phyloP scores from a whole-genome alignment of 2,113 vertebrate species.

The Dromas ardeola region DNA sequence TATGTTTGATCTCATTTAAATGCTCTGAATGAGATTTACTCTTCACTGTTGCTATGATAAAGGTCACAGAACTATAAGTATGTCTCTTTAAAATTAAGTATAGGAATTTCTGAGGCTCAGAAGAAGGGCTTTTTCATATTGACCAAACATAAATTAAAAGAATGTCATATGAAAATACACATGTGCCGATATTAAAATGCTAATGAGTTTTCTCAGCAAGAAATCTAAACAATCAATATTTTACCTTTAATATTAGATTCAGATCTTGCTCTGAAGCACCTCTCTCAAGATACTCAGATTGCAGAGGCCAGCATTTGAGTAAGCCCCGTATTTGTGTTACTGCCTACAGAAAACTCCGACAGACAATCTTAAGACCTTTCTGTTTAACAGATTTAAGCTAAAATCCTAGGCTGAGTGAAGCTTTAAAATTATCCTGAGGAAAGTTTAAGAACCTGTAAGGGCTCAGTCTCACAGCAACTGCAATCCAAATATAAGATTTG shows the following conservation, averaged over 20 bases:
- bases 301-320: slow-evolving; percentile 20
- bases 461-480: not conserved
- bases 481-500: not conserved
- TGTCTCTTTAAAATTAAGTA: slow-evolving; percentile 47
- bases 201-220: slow-evolving; percentile 58
- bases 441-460: slow-evolving; percentile 29
- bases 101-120: slow-evolving; percentile 17
- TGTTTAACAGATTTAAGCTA: slow-evolving; percentile 45
- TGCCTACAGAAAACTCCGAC: slow-evolving; percentile 45
- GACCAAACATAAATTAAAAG: slow-evolving; percentile 31
- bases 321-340: slow-evolving; percentile 44
- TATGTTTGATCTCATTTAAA: slow-evolving; percentile 66
- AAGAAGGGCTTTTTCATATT: slow-evolving; percentile 23
- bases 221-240: slow-evolving; percentile 55
- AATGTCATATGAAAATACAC: slow-evolving; percentile 24
- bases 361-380: slow-evolving; percentile 52
- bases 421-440: slow-evolving; percentile 56
- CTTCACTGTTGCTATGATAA: slow-evolving; percentile 57
- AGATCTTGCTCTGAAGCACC: slow-evolving; percentile 20
- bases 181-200: slow-evolving; percentile 8
- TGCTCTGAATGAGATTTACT: slow-evolving; percentile 69
- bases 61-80: slow-evolving; percentile 43
- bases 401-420: slow-evolving; percentile 51
- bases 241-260: slow-evolving; percentile 51
- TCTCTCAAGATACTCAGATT: slow-evolving; percentile 21